Percentiles rank a stretch among this genome's conserved stretches.
Conservation (phyloP, 2,888 invertebrate species). For the Conomelus anceps region DNA sequence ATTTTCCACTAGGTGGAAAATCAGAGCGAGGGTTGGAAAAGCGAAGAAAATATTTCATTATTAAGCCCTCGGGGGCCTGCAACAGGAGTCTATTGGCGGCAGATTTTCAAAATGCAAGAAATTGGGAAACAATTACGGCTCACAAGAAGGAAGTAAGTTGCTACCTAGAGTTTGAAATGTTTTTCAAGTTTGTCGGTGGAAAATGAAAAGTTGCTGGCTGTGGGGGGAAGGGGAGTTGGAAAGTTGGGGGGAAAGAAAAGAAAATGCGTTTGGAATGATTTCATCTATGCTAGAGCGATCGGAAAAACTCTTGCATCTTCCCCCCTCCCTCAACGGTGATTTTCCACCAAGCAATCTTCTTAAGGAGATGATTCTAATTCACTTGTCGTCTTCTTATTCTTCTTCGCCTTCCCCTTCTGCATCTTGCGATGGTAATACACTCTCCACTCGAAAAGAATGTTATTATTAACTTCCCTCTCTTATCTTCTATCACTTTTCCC, state of each 20-base stretch:
- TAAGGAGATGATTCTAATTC: neutral
- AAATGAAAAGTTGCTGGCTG: neutral
- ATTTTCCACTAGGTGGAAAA: neutral
- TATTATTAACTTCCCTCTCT: neutral
- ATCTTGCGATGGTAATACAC: neutral
- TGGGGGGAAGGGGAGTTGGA: too few relatives aligned
- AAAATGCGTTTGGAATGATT: neutral
- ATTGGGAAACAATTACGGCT: neutral
- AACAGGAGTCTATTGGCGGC: neutral
- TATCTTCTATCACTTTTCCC: neutral
- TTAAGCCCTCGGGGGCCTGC: neutral
- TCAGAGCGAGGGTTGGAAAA: neutral
- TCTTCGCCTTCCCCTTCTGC: neutral
- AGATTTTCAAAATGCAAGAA: neutral
- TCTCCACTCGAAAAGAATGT: neutral
- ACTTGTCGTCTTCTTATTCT: neutral
- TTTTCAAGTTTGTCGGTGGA: neutral
- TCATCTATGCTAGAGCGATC: neutral
- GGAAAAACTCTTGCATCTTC: neutral
- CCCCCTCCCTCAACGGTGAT: neutral
- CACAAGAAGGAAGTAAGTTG: neutral
- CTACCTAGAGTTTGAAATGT: neutral
- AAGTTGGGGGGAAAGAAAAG: neutral
- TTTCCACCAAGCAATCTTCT: neutral
- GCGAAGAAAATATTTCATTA: neutral